phyloP scores from a whole-genome alignment of 2,797 vertebrate species.

The Platalea minor region DNA sequence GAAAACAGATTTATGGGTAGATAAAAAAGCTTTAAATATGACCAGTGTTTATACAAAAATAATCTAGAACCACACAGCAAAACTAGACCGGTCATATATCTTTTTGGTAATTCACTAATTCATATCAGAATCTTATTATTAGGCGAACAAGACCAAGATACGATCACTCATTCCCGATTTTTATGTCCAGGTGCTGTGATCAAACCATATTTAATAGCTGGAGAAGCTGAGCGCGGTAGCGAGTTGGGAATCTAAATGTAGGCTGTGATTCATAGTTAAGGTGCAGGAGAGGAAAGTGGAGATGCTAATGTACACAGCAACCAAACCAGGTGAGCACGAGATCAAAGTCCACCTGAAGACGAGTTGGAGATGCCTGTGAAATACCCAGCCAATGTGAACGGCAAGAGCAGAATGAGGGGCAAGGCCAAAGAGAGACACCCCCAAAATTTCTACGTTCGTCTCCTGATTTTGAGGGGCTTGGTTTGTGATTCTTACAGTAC shows the following conservation, averaged over 20 bases:
- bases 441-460: neutral
- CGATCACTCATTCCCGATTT: rapidly evolving
- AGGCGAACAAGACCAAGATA: neutral
- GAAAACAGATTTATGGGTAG: neutral
- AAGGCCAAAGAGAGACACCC: neutral
- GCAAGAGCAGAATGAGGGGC: neutral
- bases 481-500: neutral
- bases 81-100: neutral
- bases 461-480: neutral
- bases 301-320: neutral
- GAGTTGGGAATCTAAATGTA: neutral
- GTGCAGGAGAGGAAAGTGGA: neutral
- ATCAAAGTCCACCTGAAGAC: neutral
- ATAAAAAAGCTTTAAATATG: neutral
- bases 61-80: neutral
- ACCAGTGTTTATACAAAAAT: neutral
- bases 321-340: neutral
- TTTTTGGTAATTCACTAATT: neutral
- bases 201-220: neutral
- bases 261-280: neutral
- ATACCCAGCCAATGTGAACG: neutral
- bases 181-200: neutral
- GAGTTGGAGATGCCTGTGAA: neutral
- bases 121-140: neutral
- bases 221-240: neutral